Evolutionary conservation across 1,140 invertebrate species (phyloP), one percentile per base, ranked within the genome.

Genomic region (Aphis gossypii): DNA sequence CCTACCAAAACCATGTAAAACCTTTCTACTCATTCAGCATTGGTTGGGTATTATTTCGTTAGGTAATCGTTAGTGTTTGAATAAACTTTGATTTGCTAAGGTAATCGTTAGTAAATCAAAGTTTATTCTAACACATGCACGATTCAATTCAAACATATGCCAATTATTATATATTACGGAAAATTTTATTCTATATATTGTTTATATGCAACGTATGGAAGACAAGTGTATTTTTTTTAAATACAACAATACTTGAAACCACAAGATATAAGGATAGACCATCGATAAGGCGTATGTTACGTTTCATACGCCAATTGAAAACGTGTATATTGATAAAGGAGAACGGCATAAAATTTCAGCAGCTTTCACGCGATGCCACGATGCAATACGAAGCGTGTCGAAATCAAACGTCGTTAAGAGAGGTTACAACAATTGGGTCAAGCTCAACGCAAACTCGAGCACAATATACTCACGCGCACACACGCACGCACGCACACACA

Each of bases 41-140:
- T 84, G 51, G 84, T 84, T 86, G 82, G 35, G 41, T 93, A 54
- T 93, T 93, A 44, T 93, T 93, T 93, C 48, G 82, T 93, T 38
- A 60, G 89, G 89, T 90, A 90, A 90, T 56, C 41, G 30, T 48
- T n/a, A 23, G 30, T n/a, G 38, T 41, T 41, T 1, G 38, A 41
- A 41, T 41, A 41, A 41, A 41, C 38, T 41, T 41, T 41, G 38
- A 41, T 41, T 41, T 41, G 38, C 38, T 41, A 41, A 60, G 89
- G 89, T 90, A 90, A 90, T 56, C 41, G 30, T 48, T n/a, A 23
- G 30, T n/a, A 35, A 44, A 90, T 7, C 25, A 30, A 44, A 44
- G 54, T 90, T 60, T 90, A 68, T 68, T 68, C 60, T 18, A n/a
- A 68, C 51, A 11, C 23, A 11, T 14, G 11, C 54, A 41, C 38